Evolutionary conservation across 2,797 vertebrate species (phyloP).

Genomic region (Esox lucius): DNA sequence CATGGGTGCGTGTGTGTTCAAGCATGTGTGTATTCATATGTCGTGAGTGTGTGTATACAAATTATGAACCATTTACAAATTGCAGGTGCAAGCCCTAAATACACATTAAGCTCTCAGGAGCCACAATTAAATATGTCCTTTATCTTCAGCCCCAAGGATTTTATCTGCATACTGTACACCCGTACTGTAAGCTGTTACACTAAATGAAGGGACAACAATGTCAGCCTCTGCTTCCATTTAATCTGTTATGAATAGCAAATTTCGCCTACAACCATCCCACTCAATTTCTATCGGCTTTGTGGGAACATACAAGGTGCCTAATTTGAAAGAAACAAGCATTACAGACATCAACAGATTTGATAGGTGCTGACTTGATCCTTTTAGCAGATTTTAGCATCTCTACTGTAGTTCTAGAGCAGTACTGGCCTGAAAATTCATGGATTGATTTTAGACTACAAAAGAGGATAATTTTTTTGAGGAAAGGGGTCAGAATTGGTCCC

Average conservation of each 20-base stretch:
- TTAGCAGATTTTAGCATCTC: slow-evolving; percentile 51
- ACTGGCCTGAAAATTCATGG: slow-evolving; percentile 37
- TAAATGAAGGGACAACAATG: slow-evolving; percentile 24
- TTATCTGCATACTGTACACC: neutral
- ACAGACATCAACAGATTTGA: slow-evolving; percentile 60
- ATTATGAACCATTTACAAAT: neutral
- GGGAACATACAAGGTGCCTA: slow-evolving; percentile 45
- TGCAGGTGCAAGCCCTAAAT: neutral
- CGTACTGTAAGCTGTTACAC: slow-evolving; percentile 16
- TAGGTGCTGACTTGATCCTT: slow-evolving; percentile 54
- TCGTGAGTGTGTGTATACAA: neutral
- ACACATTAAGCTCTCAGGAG: neutral
- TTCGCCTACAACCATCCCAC: slow-evolving; percentile 50
- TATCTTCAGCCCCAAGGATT: neutral
- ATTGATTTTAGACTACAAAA: slow-evolving; percentile 28
- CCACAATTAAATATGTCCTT: neutral
- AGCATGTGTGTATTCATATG: neutral
- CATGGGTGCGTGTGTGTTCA: neutral
- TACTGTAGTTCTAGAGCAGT: neutral
- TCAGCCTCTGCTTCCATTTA: slow-evolving; percentile 51
- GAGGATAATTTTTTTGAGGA: slow-evolving; percentile 33
- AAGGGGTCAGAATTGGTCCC: slow-evolving; percentile 46
- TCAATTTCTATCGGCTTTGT: slow-evolving; percentile 49
- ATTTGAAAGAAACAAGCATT: slow-evolving; percentile 58
- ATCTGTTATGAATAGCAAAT: slow-evolving; percentile 72